A percentile compares a stretch with the other conserved stretches of the same genome.
Conservation (phyloP, 2,888 invertebrate genomes). For the Mythimna loreyi region DNA sequence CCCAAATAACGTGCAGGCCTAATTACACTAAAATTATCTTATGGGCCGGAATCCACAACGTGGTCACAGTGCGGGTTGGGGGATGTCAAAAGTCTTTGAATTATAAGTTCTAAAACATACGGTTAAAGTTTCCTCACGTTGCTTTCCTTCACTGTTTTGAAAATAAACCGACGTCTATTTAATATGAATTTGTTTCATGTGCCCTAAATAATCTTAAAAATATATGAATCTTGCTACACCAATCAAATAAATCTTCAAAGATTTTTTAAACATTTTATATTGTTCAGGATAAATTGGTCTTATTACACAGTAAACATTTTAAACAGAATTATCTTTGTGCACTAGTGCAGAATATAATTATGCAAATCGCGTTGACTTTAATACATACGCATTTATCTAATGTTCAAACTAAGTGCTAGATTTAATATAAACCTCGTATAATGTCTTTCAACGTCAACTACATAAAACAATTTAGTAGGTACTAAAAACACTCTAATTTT, state of each 20-base stretch:
- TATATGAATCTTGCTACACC: background rate
- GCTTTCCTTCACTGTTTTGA: too few relatives aligned
- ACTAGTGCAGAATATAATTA: conserved; percentile 22
- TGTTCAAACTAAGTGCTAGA: conserved; percentile 38
- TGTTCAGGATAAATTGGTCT: background rate
- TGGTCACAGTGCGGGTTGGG: too few relatives aligned
- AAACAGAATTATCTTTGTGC: conserved; percentile 13
- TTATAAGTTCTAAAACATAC: too few relatives aligned
- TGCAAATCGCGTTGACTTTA: conserved; percentile 35
- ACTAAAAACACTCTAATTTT: conserved; percentile 17
- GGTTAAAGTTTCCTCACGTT: too few relatives aligned
- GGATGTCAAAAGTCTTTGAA: too few relatives aligned
- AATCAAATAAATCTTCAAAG: background rate
- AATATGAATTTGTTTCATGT: too few relatives aligned
- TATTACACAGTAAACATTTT: background rate
- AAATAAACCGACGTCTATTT: too few relatives aligned
- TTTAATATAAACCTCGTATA: conserved; percentile 30
- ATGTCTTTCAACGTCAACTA: conserved; percentile 23
- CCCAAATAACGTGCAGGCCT: too few relatives aligned
- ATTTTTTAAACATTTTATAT: background rate
- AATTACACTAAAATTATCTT: too few relatives aligned
- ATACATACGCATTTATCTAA: conserved; percentile 27
- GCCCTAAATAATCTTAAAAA: too few relatives aligned
- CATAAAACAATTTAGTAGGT: conserved; percentile 15
- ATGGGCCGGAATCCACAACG: too few relatives aligned